Base-by-base conservation (phyloP, 2,113 vertebrate species). In the Panurus biarmicus region DNA sequence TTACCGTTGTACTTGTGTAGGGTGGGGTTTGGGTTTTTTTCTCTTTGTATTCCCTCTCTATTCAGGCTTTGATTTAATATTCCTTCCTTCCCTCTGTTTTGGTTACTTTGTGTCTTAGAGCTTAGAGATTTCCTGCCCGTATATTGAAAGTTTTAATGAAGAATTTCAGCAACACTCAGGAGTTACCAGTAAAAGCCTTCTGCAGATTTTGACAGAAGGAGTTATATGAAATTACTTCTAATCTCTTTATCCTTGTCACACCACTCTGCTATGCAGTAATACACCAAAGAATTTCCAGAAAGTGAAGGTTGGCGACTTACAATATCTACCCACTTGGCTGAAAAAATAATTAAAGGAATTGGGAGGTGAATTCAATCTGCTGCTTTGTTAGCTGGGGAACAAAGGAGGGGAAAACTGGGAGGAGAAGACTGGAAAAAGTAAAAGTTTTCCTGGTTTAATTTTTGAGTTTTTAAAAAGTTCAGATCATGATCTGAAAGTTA, bases 231-330 rank as follows among this genome's bases (percentile, higher is more conserved):
- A 97, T 97, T 93, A 93, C 84, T 96, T 96, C 96, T 98, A 98
- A 98, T 98, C 97, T 94, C 93, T 97, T 98, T 96, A 98, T 97
- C 98, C 98, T 95, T 97, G 97, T 98, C 97, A 98, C 97, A 97
- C 97, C 95, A 91, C 90, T 94, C 79, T 96, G 97, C 97, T 98
- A 96, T 97, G 97, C 96, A 79, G 84, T 98, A 98, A 98, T 98
- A 98, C 98, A 98, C 96, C 93, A 57, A 98, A 97, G 98, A 98
- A 98, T 98, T 97, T 97, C 82, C 96, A 96, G 96, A 96, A 97
- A 96, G 93, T 75, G 65, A 89, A 94, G 90, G 80, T 23, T 94
- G 92, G 87, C 70, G 3, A 97, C 95, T 93, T 95, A 88, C 35
- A 89, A 61, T 94, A 89, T 80, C 57, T 93, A 90, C 72, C 8